Evolutionary conservation across 1,140 invertebrate genomes (phyloP).

Genomic region (Leguminivora glycinivorella): DNA sequence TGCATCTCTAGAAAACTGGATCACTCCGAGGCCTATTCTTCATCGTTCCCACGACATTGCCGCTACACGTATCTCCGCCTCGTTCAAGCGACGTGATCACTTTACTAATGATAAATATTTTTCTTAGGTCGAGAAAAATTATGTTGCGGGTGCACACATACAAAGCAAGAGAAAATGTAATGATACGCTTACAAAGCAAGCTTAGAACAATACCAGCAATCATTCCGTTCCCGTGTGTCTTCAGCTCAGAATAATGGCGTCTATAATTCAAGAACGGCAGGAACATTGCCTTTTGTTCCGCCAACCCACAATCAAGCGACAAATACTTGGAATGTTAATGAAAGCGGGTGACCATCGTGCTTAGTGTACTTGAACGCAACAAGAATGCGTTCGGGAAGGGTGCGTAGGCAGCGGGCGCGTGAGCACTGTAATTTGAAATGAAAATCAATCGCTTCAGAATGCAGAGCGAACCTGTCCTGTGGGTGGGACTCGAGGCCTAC

Average conservation of each 20-base stretch:
- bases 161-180: conserved; percentile 17
- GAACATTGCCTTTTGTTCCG: conserved; percentile 20
- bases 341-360: conserved; percentile 50
- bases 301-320: conserved; percentile 23
- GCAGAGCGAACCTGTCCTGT: conserved; percentile 65
- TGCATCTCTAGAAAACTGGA: conserved; percentile 72
- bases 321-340: conserved; percentile 41
- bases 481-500: conserved; percentile 63
- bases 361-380: conserved; percentile 51
- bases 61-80: conserved; percentile 51
- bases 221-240: conserved; percentile 26
- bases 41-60: conserved; percentile 67
- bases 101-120: conserved; percentile 63
- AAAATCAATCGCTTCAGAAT: conserved; percentile 70
- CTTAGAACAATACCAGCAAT: conserved; percentile 34
- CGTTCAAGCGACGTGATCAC: conserved; percentile 66
- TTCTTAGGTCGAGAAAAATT: conserved; percentile 53
- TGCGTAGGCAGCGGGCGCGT: conserved; percentile 50
- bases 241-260: conserved; percentile 29
- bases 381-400: conserved; percentile 55
- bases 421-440: conserved; percentile 70
- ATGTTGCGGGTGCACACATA: background rate
- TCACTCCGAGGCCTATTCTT: conserved; percentile 64
- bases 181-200: conserved; percentile 30
- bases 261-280: conserved; percentile 24